Evolutionary conservation across 1,140 invertebrate genomes (phyloP), one percentile per base, ranked within the genome.

Genomic region (Hylaeus anthracinus): DNA sequence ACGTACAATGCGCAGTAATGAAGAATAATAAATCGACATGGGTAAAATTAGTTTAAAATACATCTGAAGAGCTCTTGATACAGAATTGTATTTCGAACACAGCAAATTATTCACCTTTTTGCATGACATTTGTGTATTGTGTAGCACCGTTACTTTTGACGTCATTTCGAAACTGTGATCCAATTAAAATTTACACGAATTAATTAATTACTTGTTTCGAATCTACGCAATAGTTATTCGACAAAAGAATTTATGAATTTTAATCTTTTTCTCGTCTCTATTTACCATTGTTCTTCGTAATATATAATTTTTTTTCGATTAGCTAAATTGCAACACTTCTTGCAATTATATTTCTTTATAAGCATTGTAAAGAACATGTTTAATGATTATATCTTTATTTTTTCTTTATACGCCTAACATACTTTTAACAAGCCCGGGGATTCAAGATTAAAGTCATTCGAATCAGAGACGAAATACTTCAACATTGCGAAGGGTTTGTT

Each of bases 401-500:
- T 8, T 8, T 51, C 10, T 10, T 51, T 1, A 5, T 12, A 51
- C 14, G 4, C 6, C 4, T n/a, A 9, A 5, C n/a, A 5, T n/a
- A 41, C n/a, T 60, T 72, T 45, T 64, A 64, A 64, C 41, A 43
- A 64, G 39, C 61, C 26, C 26, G 26, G 26, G 26, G 26, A 26
- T 26, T 26, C 26, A 26, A 26, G 26, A 26, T 26, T 26, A 26
- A 53, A 41, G 72, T 70, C 45, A 76, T 56, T 73, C 72, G 61
- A 80, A 80, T 61, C 64, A 64, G 55, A 60, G 63, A 55, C 41
- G 43, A 80, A 74, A 83, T 71, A 70, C 72, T 82, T 79, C 81
- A 73, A 72, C 70, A 61, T 51, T 73, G 60, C 56, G 63, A 64
- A 15, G 61, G 56, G 41, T 48, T 60, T 53, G 56, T 45, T 69